These are phyloP conservation scores for Pyrgus malvae DNA, from an alignment of 2,888 invertebrate species.

Conservation along the genomic window DNA sequence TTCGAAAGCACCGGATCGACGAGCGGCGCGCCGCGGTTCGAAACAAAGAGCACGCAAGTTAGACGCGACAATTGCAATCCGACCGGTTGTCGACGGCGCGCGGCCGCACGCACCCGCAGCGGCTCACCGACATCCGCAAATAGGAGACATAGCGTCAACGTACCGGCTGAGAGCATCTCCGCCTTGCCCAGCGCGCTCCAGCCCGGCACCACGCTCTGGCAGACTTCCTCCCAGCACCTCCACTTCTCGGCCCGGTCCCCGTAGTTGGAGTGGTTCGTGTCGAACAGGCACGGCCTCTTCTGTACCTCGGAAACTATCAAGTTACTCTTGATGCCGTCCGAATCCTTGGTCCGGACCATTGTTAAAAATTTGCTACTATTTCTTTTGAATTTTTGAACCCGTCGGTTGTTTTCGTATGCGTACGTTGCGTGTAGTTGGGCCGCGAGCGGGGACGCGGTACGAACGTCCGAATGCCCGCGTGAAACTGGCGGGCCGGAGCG, in stretches of 20 bases:
- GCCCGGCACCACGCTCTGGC: slow-evolving; percentile 68
- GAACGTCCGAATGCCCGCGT: slow-evolving; percentile 68
- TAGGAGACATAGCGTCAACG: slow-evolving; percentile 48
- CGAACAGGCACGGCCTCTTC: slow-evolving; percentile 67
- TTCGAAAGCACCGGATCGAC: slow-evolving; percentile 55
- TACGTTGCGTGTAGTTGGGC: slow-evolving; percentile 23
- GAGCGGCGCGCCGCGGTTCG: no score
- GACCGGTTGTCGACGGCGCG: slow-evolving; percentile 44
- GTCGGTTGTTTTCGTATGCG: slow-evolving; percentile 43
- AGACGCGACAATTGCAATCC: slow-evolving; percentile 59
- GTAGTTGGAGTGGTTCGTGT: slow-evolving; percentile 67
- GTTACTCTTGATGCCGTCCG: slow-evolving; percentile 68
- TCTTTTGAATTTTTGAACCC: slow-evolving; percentile 37
- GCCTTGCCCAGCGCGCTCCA: slow-evolving; percentile 63
- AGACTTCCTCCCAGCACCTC: slow-evolving; percentile 74
- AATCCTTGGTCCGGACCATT: slow-evolving; percentile 70
- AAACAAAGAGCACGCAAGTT: slow-evolving; percentile 75
- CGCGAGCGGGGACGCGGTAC: slow-evolving; percentile 48
- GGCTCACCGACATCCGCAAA: slow-evolving; percentile 46
- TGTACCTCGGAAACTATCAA: slow-evolving; percentile 68
- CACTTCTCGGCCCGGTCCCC: slow-evolving; percentile 72
- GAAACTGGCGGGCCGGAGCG: slow-evolving; percentile 63
- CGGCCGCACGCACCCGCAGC: slow-evolving; percentile 37
- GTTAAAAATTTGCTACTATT: slow-evolving; percentile 32
- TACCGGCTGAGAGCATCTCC: slow-evolving; percentile 73